phyloP scores from a whole-genome alignment of 2,113 vertebrate genomes.

The Acanthisitta chloris region DNA sequence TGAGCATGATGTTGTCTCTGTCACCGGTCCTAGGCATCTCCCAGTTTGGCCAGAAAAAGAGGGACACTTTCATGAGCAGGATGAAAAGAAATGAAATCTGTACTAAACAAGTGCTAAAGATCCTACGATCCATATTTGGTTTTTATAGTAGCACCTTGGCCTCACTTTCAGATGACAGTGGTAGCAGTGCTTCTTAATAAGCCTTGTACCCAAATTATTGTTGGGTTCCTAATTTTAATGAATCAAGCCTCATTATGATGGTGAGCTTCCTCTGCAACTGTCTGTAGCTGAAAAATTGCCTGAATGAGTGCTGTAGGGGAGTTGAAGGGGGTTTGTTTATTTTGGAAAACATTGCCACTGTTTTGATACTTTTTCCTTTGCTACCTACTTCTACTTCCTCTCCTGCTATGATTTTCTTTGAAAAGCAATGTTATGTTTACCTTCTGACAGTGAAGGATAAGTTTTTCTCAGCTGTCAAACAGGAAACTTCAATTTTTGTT shows the following conservation, averaged over 20 bases:
- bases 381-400: background rate
- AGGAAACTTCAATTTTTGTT: constrained; percentile 30
- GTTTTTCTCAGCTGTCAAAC: constrained; percentile 39
- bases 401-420: constrained; percentile 4
- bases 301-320: background rate
- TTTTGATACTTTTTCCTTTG: background rate
- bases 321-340: background rate
- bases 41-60: background rate
- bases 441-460: background rate
- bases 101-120: background rate
- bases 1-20: background rate
- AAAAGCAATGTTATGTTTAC: constrained; percentile 43
- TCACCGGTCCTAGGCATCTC: background rate
- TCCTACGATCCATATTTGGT: background rate
- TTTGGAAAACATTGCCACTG: background rate
- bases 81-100: background rate
- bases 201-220: background rate
- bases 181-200: background rate
- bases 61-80: background rate
- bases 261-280: background rate
- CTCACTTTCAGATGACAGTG: background rate
- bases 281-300: background rate
- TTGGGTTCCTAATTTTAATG: background rate
- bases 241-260: background rate
- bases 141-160: background rate